Base-by-base conservation (phyloP, 1,140 invertebrate genomes). In the Ostrea edulis region DNA sequence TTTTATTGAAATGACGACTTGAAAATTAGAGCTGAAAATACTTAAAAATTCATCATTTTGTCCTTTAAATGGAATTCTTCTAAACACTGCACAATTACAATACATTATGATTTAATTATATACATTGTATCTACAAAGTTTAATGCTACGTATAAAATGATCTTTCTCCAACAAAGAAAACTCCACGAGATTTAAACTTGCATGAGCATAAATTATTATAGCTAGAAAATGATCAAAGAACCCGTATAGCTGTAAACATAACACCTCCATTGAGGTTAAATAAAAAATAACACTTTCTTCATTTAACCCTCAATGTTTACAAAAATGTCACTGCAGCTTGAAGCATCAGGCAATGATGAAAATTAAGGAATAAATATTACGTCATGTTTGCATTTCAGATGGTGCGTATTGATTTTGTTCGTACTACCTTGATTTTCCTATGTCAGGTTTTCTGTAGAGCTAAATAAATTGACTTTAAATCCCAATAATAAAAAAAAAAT, bases 351-450 rank as follows among this genome's bases (percentile, higher is more conserved):
- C 55, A 77, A 14, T 12, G 11, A 77, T 25, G 14, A 77, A 35
- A 77, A 77, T 77, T 35, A 77, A 62, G 14, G 58, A 62, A 35
- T 77, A 77, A 35, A 77, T 25, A 77, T 77, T 77, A 35, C 68
- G 14, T 77, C 8, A 77, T 12, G 11, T 11, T 29, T 8, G 25
- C 22, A 29, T 9, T 77, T 14, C 55, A 62, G 17, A 62, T n/a
- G n/a, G 17, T 62, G 8, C 55, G 7, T 77, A 35, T 29, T 77
- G 68, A 77, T 77, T 77, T 29, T 29, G 9, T 25, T 77, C 22
- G 25, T 35, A 29, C 29, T 77, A 77, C 29, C 9, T 25, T 77
- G 2, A 29, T 25, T 14, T 17, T 77, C 17, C 68, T 77, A 29
- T 77, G 25, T 77, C 68, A 35, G 25, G 22, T 25, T 29, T 4